Evolutionary conservation across 1,140 invertebrate genomes (phyloP), one percentile per base, ranked within the genome.

Genomic region (Dendroctonus valens): DNA sequence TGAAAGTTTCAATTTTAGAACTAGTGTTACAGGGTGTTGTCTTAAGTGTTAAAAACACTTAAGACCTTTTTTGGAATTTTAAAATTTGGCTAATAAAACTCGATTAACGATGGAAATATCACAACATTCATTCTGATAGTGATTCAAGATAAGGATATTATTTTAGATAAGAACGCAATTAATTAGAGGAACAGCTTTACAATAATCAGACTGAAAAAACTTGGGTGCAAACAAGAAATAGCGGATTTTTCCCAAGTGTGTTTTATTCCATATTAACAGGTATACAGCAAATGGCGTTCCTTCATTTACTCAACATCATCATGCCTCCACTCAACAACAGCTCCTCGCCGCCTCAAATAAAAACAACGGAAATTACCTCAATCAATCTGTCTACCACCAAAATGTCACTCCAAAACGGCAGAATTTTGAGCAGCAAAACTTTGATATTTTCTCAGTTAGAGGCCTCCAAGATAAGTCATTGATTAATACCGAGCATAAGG

Each of bases 241-340:
- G 7, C 46, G 12, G 9, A 48, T 48, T n/a, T 8, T 8, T 11
- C 2, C 44, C 2, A 46, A 46, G 44, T 11, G 3, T 7, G 2
- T 65, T 39, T 37, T 26, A 26, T 3, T 26, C 26, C 38, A 38
- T 57, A 8, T 55, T n/a, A 9, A 69, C 65, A 73, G 76, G 49
- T 79, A 79, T 67, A 76, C 77, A 11, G 74, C 76, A 7, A 78
- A 79, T 70, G 75, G 76, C 14, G 67, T 79, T 67, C 76, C 76
- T 12, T 75, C 76, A 3, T 78, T 77, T 59, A 77, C 77, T 3
- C 77, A 78, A 70, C 77, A 78, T 52, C 76, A 78, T 65, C 76
- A 74, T 66, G 72, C 75, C 7, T 69, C 71, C 40, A 68, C 74
- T 48, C 76, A 76, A 61, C 76, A 77, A 67, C 70, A 75, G 49